Conservation (phyloP, 2,113 vertebrate species). For the Hippocampus barbouri region DNA sequence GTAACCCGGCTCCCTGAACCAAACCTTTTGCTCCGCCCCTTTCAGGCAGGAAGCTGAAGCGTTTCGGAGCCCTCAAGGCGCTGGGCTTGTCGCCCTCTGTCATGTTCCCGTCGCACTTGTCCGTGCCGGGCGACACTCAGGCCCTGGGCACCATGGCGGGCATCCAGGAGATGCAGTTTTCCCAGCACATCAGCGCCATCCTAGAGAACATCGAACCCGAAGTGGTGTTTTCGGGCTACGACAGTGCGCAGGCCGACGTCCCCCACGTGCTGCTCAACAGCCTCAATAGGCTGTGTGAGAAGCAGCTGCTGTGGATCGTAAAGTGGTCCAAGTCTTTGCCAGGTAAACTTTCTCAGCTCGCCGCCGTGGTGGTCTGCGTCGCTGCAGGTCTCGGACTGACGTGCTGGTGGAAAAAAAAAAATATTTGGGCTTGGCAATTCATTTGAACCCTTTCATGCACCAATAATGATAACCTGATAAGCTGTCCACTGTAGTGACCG, state of each 20-base stretch:
- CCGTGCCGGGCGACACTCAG: conserved; percentile 75
- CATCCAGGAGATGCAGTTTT: conserved; percentile 79
- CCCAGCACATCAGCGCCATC: conserved; percentile 82
- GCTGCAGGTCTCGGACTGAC: background rate
- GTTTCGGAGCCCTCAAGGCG: conserved; percentile 85
- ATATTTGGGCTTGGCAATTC: background rate
- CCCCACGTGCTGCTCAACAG: conserved; percentile 87
- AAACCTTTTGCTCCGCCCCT: conserved; percentile 28
- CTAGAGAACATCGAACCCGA: conserved; percentile 93
- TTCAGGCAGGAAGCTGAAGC: conserved; percentile 92
- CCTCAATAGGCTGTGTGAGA: conserved; percentile 90
- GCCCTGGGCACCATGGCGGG: conserved; percentile 74
- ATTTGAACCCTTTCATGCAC: too few species aligned
- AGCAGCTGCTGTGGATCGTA: conserved; percentile 92
- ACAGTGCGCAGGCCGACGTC: conserved; percentile 80
- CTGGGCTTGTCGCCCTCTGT: conserved; percentile 77
- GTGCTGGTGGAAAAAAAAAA: background rate
- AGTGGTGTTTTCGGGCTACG: conserved; percentile 82
- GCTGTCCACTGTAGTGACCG: too few species aligned
- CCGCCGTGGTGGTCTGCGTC: too few species aligned
- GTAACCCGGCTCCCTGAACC: background rate
- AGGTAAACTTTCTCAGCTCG: conserved; percentile 71
- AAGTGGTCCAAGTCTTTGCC: conserved; percentile 96
- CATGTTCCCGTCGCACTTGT: conserved; percentile 76
- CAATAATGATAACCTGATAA: too few species aligned